These are phyloP conservation scores for Keiferia lycopersicella DNA, from an alignment of 2,888 invertebrate genomes.

Conservation along the genomic window DNA sequence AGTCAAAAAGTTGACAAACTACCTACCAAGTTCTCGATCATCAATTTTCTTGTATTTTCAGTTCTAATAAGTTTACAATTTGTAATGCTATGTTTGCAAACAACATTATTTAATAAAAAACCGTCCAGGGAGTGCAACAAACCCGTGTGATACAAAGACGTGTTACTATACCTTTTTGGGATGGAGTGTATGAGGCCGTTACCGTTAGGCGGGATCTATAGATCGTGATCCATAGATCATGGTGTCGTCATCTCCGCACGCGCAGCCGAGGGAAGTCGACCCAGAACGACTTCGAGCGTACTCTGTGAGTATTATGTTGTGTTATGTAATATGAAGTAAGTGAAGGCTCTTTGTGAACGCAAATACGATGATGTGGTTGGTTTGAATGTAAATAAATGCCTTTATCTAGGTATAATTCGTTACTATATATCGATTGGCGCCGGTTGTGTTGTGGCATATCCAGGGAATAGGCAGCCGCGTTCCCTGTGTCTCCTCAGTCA, in stretches of 20 bases:
- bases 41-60: no score
- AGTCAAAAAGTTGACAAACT: no score
- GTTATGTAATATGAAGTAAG: conserved; percentile 12
- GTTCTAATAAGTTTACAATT: no score
- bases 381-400: not conserved
- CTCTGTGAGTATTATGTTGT: conserved; percentile 59
- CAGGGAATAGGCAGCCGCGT: no score
- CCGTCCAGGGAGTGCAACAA: not conserved
- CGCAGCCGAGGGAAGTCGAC: conserved; percentile 75
- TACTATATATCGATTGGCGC: not conserved
- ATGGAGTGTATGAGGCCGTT: conserved; percentile 38
- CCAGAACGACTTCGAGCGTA: conserved; percentile 77
- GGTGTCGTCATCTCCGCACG: conserved; percentile 79
- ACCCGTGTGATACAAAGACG: not conserved
- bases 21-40: no score
- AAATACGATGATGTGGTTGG: not conserved
- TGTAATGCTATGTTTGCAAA: no score
- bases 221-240: conserved; percentile 74
- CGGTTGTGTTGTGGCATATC: not conserved
- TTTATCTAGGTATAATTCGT: not conserved
- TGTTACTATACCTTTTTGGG: conserved; percentile 27
- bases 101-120: not conserved
- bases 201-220: conserved; percentile 55
- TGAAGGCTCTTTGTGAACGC: not conserved
- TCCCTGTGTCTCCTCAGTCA: no score